Conservation (phyloP, 2,797 vertebrate species). For the Hippopotamyrus pictus region DNA sequence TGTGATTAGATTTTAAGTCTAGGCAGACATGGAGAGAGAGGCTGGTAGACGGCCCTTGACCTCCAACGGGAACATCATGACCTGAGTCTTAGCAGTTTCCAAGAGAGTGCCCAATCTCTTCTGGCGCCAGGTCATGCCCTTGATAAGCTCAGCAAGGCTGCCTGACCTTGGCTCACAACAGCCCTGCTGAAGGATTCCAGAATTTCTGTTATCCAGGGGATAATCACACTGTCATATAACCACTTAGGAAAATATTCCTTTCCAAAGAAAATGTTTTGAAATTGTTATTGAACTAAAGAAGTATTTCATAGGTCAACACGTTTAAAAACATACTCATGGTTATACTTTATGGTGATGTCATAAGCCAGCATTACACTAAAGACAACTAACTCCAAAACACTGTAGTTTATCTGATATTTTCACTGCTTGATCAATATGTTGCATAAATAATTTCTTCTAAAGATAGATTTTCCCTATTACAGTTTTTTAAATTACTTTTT, state of each 20-base stretch:
- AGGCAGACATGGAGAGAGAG: background rate
- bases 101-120: constrained; percentile 24
- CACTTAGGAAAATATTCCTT: background rate
- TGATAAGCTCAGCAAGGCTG: constrained; percentile 33
- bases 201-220: constrained; percentile 9
- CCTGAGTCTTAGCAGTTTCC: constrained; percentile 9
- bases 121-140: constrained; percentile 27
- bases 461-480: background rate
- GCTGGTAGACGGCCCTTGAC: background rate
- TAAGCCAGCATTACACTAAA: background rate
- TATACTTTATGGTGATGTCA: background rate
- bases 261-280: background rate
- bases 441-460: background rate
- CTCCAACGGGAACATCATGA: constrained; percentile 18
- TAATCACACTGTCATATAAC: background rate
- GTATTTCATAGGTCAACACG: background rate
- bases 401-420: background rate
- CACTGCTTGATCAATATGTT: background rate
- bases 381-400: background rate
- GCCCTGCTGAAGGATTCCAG: background rate
- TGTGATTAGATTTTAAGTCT: constrained; percentile 6
- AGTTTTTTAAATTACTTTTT: background rate
- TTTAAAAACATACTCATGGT: background rate
- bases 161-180: constrained; percentile 27
- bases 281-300: background rate